Evolutionary conservation across 2,888 invertebrate genomes (phyloP).

Genomic region (Stictocephala bisonia): DNA sequence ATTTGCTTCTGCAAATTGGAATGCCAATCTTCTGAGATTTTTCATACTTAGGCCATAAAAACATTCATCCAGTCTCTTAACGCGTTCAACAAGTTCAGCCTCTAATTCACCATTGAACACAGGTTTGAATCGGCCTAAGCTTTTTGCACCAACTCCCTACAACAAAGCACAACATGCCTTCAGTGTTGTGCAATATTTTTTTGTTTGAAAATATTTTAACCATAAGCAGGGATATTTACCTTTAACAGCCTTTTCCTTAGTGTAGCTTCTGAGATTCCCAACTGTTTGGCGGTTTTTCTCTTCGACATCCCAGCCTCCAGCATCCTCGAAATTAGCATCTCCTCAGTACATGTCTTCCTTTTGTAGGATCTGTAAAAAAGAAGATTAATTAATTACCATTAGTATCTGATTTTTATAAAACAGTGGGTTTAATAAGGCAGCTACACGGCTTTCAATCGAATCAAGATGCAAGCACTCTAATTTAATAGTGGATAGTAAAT

Average conservation of each 20-base stretch:
- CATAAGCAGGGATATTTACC: background rate
- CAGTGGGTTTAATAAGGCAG: too few relatives aligned
- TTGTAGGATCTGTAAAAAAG: too few relatives aligned
- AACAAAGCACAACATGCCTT: background rate
- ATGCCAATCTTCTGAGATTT: slow-evolving; percentile 26
- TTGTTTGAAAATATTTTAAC: background rate
- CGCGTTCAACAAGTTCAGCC: background rate
- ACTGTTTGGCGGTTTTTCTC: slow-evolving; percentile 2
- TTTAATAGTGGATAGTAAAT: too few relatives aligned
- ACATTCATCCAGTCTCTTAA: slow-evolving; percentile 19
- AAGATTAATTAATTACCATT: too few relatives aligned
- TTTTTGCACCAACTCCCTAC: slow-evolving; percentile 20
- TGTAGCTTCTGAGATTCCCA: slow-evolving; percentile 4
- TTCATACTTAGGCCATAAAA: slow-evolving; percentile 27
- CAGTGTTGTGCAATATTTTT: background rate
- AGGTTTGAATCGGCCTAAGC: background rate
- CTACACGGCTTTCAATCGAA: too few relatives aligned
- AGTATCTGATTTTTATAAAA: too few relatives aligned
- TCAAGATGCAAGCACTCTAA: too few relatives aligned
- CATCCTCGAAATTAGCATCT: slow-evolving; percentile 6
- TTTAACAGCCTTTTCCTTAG: background rate
- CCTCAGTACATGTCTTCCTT: background rate
- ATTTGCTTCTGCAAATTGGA: slow-evolving; percentile 34
- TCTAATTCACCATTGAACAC: slow-evolving; percentile 18
- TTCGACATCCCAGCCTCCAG: slow-evolving; percentile 12